Conservation (phyloP, 53 echinoderm and acorn worm genomes). For the Pentamera pediparva region DNA sequence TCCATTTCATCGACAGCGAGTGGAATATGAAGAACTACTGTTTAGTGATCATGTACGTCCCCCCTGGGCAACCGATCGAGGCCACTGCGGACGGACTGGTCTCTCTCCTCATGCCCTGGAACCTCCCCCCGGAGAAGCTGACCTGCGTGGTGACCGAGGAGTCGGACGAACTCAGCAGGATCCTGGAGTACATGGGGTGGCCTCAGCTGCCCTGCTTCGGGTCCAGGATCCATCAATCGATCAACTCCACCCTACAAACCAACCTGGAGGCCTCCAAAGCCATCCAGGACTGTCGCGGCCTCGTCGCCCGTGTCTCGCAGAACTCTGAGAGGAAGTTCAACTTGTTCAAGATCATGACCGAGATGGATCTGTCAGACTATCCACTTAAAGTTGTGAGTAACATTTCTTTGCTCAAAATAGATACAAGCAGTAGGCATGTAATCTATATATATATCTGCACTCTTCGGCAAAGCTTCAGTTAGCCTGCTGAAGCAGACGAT, state of each 20-base stretch:
- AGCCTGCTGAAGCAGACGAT: background rate
- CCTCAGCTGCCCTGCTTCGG: slow-evolving; percentile 22
- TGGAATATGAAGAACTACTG: slow-evolving; percentile 16
- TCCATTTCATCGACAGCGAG: slow-evolving; percentile 16
- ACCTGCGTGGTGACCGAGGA: slow-evolving; percentile 8
- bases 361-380: slow-evolving; percentile 9
- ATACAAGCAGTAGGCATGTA: no score
- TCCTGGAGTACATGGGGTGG: slow-evolving; percentile 8
- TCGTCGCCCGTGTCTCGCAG: slow-evolving; percentile 7
- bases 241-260: background rate
- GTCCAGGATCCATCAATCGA: slow-evolving; percentile 2
- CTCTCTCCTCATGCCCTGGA: slow-evolving; percentile 19
- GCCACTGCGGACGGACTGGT: background rate
- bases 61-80: slow-evolving; percentile 1
- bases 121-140: slow-evolving; percentile 13
- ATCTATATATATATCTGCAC: no score
- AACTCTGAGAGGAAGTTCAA: slow-evolving; percentile 6
- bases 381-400: slow-evolving; percentile 14
- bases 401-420: no score
- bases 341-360: slow-evolving; percentile 4
- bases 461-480: background rate
- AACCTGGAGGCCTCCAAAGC: background rate
- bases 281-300: background rate
- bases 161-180: background rate
- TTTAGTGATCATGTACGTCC: slow-evolving; percentile 5